These are phyloP conservation scores for Anthophora plumipes DNA, from an alignment of 2,888 invertebrate genomes.

Conservation along the genomic window DNA sequence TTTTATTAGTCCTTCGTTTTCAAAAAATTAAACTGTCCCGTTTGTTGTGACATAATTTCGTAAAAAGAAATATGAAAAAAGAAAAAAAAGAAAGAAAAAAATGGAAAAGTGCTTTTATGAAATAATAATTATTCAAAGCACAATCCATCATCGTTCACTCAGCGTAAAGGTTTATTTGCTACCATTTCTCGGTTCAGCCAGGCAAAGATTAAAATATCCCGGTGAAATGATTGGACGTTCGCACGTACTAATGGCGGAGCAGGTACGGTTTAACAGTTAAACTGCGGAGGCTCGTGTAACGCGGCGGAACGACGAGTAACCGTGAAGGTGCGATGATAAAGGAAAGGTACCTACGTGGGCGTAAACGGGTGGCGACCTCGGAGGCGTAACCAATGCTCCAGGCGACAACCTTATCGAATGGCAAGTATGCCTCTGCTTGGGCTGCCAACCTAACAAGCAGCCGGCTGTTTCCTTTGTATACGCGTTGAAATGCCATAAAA, in stretches of 20 bases:
- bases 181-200: neutral
- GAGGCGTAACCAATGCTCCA: slow-evolving; percentile 67
- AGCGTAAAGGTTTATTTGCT: neutral
- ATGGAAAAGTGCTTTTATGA: neutral
- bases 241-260: slow-evolving; percentile 42
- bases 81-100: neutral
- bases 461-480: slow-evolving; percentile 19
- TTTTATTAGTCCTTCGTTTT: too few species aligned
- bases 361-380: slow-evolving; percentile 67
- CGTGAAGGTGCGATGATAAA: slow-evolving; percentile 67
- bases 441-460: slow-evolving; percentile 53
- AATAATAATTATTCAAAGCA: neutral
- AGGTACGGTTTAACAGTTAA: slow-evolving; percentile 49
- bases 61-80: neutral
- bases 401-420: slow-evolving; percentile 68
- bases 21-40: too few species aligned
- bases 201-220: slow-evolving; percentile 43
- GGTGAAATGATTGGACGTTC: slow-evolving; percentile 38
- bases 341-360: slow-evolving; percentile 65
- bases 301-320: slow-evolving; percentile 53
- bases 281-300: slow-evolving; percentile 56
- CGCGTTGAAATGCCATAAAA: slow-evolving; percentile 13
- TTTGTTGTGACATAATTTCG: neutral
- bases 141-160: neutral
- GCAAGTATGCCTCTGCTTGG: slow-evolving; percentile 63